Evolutionary conservation across 2,113 vertebrate species (phyloP), one percentile per base, ranked within the genome.

Genomic region (Podocnemis expansa): DNA sequence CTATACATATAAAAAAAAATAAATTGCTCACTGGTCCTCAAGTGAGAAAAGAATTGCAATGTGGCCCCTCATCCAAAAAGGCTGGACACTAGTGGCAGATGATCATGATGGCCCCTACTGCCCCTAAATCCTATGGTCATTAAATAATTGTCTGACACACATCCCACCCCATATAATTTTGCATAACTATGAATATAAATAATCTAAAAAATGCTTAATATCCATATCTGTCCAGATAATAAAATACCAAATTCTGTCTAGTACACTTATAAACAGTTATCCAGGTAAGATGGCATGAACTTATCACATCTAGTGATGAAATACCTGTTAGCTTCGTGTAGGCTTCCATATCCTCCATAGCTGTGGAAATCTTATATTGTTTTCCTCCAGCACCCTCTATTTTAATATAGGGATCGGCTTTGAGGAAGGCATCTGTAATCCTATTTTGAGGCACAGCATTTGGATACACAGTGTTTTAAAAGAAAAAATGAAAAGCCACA

Each of bases 291-390:
- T 49, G 38, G 31, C 54, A 85, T 11, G 19, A 56, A 56, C 29
- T 5, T 75, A 24, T 41, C 49, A n/a, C 2, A 45, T 43, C 24
- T 63, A 63, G 22, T 22, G 38, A 89, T 67, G 60, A 3, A 10
- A 94, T 89, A 99, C 99, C 99, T 94, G 99, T 99, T 3, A 99
- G 97, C 84, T 99, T 99, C 80, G 98, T 98, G 97, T 99, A 99
- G 73, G 99, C 99, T 97, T 98, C 98, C 99, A 99, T 99, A 96
- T 99, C 99, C 25, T 99, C 98, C 52, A 99, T 98, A n/a, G 99
- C 98, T 82, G 96, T 98, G 73, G 99, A 99, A 79, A 99, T 98
- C 1, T 4, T 96, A 95, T 97, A 99, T 14, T 60, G 85, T 79
- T 93, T 97, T 10, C 98, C 98, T 5, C 10, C 49, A 7, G 97